phyloP scores from a whole-genome alignment of 2,888 invertebrate genomes.

The Apodemia zela region DNA sequence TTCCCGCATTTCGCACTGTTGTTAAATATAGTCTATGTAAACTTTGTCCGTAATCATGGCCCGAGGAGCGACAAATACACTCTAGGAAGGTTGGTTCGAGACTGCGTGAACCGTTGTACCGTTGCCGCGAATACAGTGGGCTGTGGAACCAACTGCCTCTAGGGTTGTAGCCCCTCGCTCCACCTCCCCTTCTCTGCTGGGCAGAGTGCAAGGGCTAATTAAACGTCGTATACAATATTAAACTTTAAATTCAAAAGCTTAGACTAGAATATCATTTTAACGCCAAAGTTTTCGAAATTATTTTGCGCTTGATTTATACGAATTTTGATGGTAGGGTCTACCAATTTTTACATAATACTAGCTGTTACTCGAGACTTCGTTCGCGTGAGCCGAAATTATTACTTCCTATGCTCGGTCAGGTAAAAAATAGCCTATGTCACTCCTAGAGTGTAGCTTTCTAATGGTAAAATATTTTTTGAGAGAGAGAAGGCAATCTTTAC shows the following conservation, averaged over 20 bases:
- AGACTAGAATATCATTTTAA: neutral
- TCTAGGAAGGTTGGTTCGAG: constrained; percentile 25
- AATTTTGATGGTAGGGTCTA: neutral
- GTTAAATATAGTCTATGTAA: constrained; percentile 26
- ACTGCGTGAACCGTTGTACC: constrained; percentile 22
- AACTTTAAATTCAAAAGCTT: constrained; percentile 2
- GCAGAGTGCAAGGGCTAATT: constrained; percentile 27
- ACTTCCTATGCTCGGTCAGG: too few relatives aligned
- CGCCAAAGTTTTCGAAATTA: neutral
- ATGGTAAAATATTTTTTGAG: too few relatives aligned
- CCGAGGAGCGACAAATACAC: constrained; percentile 14
- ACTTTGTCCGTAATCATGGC: constrained; percentile 31
- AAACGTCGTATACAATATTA: constrained; percentile 18
- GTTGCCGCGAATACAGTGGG: neutral
- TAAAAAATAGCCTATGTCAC: too few relatives aligned
- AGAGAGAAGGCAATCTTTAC: too few relatives aligned
- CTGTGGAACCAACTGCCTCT: constrained; percentile 4
- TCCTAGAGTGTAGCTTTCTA: too few relatives aligned
- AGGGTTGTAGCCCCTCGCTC: constrained; percentile 27
- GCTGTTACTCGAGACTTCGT: too few relatives aligned
- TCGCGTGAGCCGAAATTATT: too few relatives aligned
- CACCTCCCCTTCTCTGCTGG: constrained; percentile 8
- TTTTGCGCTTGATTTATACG: neutral
- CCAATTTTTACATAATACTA: too few relatives aligned
- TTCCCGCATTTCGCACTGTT: constrained; percentile 29